Evolutionary conservation across 2,797 vertebrate genomes (phyloP).

Genomic region (Tragelaphus eurycerus): DNA sequence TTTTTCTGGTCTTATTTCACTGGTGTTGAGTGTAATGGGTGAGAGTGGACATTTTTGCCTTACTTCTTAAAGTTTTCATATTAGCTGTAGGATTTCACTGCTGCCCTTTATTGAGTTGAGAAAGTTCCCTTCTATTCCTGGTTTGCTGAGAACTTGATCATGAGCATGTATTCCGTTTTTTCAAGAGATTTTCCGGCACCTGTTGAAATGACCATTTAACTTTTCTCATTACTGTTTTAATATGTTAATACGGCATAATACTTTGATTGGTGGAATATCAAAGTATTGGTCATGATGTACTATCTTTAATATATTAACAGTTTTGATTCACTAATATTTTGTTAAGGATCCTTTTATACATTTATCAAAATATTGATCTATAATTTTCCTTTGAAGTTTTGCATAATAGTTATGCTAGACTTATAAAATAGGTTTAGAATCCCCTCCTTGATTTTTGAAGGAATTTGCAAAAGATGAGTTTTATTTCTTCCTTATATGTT

Average conservation of each 20-base stretch:
- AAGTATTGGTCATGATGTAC: neutral
- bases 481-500: neutral
- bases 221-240: neutral
- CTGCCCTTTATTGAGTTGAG: neutral
- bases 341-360: neutral
- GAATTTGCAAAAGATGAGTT: neutral
- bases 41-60: neutral
- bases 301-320: neutral
- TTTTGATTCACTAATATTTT: slow-evolving; percentile 21
- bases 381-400: slow-evolving; percentile 35
- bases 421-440: neutral
- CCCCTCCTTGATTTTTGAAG: neutral
- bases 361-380: neutral
- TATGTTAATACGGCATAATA: neutral
- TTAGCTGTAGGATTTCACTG: neutral
- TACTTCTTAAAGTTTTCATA: neutral
- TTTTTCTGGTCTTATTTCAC: neutral
- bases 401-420: neutral
- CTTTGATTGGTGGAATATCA: neutral
- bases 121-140: neutral
- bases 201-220: slow-evolving; percentile 2
- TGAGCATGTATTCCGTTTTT: neutral
- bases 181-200: neutral
- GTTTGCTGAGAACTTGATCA: neutral
- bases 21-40: neutral